Conservation (phyloP, 2,113 vertebrate species). For the Condylura cristata region DNA sequence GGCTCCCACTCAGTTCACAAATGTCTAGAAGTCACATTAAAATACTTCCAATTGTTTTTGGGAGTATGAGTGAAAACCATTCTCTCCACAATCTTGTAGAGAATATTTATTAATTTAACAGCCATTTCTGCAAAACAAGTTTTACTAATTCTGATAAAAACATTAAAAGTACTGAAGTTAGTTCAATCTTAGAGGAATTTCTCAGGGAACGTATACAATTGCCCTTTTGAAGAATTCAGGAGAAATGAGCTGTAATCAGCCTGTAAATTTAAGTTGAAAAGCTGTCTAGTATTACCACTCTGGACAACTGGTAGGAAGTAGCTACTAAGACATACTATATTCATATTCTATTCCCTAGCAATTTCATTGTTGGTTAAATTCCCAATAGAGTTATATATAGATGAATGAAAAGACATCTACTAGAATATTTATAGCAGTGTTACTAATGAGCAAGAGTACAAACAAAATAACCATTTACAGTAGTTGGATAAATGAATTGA, state of each 20-base stretch:
- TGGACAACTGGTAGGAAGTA: neutral
- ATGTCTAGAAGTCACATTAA: neutral
- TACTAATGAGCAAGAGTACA: neutral
- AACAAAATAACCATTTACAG: neutral
- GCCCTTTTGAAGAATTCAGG: neutral
- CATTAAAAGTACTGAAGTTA: neutral
- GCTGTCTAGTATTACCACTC: neutral
- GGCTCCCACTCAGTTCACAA: neutral
- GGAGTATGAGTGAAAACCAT: neutral
- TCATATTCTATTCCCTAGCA: neutral
- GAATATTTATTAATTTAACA: conserved; percentile 24
- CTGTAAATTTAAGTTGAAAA: neutral
- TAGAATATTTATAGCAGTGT: neutral
- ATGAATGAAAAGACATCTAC: neutral
- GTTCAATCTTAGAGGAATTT: neutral
- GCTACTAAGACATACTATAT: neutral
- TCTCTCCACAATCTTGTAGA: neutral
- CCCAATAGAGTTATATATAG: neutral
- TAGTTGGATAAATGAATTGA: neutral
- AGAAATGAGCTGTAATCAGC: neutral
- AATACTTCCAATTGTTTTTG: neutral
- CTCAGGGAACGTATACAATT: neutral
- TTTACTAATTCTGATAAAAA: conserved; percentile 18
- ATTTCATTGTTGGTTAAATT: neutral
- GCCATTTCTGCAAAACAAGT: neutral